phyloP scores from a whole-genome alignment of 2,113 vertebrate genomes.

The Siphamia tubifer region DNA sequence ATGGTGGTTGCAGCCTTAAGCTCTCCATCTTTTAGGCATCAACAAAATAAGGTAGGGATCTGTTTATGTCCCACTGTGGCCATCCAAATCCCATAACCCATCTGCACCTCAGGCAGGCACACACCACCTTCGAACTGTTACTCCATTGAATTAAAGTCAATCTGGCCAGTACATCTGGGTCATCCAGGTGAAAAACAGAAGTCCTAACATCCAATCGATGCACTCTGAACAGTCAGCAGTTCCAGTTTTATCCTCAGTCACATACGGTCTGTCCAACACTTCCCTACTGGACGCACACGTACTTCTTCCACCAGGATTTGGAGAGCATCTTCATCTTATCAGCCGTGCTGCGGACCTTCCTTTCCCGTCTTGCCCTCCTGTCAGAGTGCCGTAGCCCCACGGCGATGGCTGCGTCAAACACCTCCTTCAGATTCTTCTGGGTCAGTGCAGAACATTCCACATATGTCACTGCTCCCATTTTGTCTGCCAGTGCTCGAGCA shows the following conservation, averaged over 20 bases:
- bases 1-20: constrained; percentile 10
- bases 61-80: background rate
- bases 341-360: constrained; percentile 79
- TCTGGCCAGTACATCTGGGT: background rate
- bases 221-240: constrained; percentile 21
- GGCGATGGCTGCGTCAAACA: constrained; percentile 85
- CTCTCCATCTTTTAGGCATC: constrained; percentile 20
- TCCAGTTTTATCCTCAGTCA: constrained; percentile 35
- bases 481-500: constrained; percentile 76
- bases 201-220: constrained; percentile 25
- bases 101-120: background rate
- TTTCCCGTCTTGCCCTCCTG: constrained; percentile 69
- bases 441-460: constrained; percentile 87
- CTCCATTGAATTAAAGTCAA: constrained; percentile 13
- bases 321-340: constrained; percentile 87
- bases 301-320: constrained; percentile 89
- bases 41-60: background rate
- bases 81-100: background rate
- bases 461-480: constrained; percentile 81
- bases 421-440: constrained; percentile 87
- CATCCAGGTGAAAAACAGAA: constrained; percentile 13
- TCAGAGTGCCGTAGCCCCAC: constrained; percentile 78
- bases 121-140: background rate
- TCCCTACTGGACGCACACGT: constrained; percentile 81
- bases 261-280: background rate